Evolutionary conservation across 2,888 invertebrate genomes (phyloP), one percentile per base, ranked within the genome.

Genomic region (Drosophila borborema): DNA sequence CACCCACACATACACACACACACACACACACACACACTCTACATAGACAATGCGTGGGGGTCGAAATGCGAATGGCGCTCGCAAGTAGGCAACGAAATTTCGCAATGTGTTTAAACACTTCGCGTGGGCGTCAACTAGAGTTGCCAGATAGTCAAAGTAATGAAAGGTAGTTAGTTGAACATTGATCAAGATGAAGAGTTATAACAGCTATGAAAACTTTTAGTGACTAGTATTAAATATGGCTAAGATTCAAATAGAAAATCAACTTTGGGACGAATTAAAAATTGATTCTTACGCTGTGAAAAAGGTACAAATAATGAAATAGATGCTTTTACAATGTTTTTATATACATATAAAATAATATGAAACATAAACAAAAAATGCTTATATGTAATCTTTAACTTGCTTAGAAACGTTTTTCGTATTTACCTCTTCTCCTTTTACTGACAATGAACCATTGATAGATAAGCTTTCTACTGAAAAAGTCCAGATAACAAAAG

Each of bases 51-150:
- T 55, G 68, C 51, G 74, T 80, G 80, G 78, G 81, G 64, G 72
- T 61, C 62, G 48, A 62, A 78, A 75, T 74, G 65, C 63, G 59
- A 28, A 40, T 54, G 55, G 74, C 69, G 69, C 84, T 56, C 54
- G 59, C 65, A 88, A 86, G 89, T 74, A 83, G 75, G 86, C 84
- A 81, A 80, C 74, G 61, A 56, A 61, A 72, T 75, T 77, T 60
- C 54, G 76, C 66, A 68, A 66, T 74, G 68, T 55, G 61, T 61
- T 72, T 68, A 43, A 61, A 51, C 45, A 45, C 55, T 45, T 56
- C 51, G 55, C 64, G 72, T 58, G 65, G 64, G 70, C n/a, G 23
- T 20, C 46, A 10, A 34, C 45, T n/a, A n/a, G 70, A 60, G 76
- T 64, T 71, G 72, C 64, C 77, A 77, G 79, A 67, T 10, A 6